Evolutionary conservation across 2,113 vertebrate genomes (phyloP).

Genomic region (Tragulus kanchil): DNA sequence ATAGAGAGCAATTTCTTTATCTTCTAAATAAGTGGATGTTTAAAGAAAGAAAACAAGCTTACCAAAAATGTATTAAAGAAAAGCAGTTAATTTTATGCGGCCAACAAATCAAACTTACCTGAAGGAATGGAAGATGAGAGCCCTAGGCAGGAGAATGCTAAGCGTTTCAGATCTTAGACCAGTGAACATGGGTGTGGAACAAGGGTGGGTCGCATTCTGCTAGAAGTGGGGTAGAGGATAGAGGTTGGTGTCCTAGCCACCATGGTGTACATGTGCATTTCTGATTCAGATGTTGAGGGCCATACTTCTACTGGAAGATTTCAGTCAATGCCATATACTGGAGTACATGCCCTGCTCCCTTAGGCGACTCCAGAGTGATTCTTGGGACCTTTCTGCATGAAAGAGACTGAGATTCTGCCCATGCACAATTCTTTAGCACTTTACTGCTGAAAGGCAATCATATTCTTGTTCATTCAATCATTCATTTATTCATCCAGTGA

Average conservation of each 20-base stretch:
- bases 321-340: background rate
- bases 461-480: background rate
- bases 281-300: background rate
- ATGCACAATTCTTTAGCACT: background rate
- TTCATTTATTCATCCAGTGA: background rate
- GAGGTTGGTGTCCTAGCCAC: background rate
- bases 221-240: too few species aligned
- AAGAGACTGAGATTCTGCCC: background rate
- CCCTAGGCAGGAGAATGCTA: too few species aligned
- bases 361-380: background rate
- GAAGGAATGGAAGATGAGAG: background rate
- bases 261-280: background rate
- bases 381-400: background rate
- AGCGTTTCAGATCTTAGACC: background rate
- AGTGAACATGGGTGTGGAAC: rapidly evolving
- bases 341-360: background rate
- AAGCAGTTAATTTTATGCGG: background rate
- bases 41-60: background rate
- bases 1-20: background rate
- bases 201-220: background rate
- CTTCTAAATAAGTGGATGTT: background rate
- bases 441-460: background rate
- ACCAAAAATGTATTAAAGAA: background rate
- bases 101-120: background rate
- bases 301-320: background rate